Evolutionary conservation across 2,888 invertebrate genomes (phyloP), one percentile per base, ranked within the genome.

Genomic region (Diarsia rubi): DNA sequence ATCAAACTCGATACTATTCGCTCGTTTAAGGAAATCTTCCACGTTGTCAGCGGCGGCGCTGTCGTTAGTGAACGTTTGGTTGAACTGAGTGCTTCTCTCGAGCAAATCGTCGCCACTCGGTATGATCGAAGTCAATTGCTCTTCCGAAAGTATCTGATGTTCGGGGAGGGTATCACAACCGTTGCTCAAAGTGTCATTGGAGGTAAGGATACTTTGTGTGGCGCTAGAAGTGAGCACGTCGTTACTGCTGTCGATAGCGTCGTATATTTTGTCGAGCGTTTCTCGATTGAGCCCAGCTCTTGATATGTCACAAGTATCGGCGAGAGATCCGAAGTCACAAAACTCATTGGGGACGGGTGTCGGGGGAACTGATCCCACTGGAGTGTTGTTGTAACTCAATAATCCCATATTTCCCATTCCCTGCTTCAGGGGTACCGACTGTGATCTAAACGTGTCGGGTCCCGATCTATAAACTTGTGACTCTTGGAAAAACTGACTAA

Each of bases 371-470:
- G 98, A 98, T 71, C 97, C 97, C 63, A 97, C 97, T 0, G 97
- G 97, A 11, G 97, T 97, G 79, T 95, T 96, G 85, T 94, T 95
- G 84, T 96, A 96, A 86, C 95, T 96, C 64, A 95, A 88, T 47
- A 95, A 84, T 3, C 93, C 92, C 81, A 94, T 90, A 79, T 93
- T 94, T 66, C 95, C 95, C 27, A 97, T 91, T 91, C 97, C 97
- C 80, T 97, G 97, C 88, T 97, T 97, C 31, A 98, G 93, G 0
- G 98, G 98, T 67, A 98, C 98, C 21, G 98, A 98, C 88, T 98
- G 98, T 12, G 98, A 98, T 70, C 98, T 96, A 86, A 95, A 97
- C 81, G 95, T 92, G 75, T 97, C 96, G 27, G 93, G 93, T 6
- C 93, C 93, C 27, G 95, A 90, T 75, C 96, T 95, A 83, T 96